These are phyloP conservation scores for Helarctos malayanus DNA, from an alignment of 2,797 vertebrate genomes.

Conservation along the genomic window DNA sequence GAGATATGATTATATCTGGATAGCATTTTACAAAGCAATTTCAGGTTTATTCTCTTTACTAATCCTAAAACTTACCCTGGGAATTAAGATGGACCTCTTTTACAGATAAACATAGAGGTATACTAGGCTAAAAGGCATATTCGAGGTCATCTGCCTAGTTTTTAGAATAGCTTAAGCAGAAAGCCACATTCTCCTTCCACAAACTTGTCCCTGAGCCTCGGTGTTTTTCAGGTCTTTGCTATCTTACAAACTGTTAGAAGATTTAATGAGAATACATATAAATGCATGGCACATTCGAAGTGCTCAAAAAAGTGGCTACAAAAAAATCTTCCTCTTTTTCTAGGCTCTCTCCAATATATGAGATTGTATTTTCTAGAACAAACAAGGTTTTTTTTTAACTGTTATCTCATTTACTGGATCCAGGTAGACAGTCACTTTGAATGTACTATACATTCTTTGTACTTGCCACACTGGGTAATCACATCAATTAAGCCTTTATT, in stretches of 20 bases:
- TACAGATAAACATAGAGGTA: neutral
- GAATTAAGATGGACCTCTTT: neutral
- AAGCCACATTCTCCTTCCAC: neutral
- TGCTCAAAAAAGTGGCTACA: neutral
- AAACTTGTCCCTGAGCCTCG: neutral
- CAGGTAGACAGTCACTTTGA: neutral
- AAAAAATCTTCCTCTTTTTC: neutral
- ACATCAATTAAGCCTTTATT: neutral
- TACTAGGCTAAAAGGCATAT: neutral
- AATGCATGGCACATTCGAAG: neutral
- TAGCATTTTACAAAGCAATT: neutral
- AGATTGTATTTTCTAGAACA: neutral
- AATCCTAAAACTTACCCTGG: constrained; percentile 14
- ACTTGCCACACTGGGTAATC: neutral
- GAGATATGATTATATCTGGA: neutral
- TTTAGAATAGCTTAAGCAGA: neutral
- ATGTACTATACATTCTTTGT: neutral
- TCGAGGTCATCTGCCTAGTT: neutral
- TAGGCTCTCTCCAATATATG: neutral
- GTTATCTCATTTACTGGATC: neutral
- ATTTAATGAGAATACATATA: neutral
- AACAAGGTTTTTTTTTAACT: neutral
- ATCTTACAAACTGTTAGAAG: neutral
- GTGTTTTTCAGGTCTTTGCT: neutral
- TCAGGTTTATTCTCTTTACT: neutral